Base-by-base conservation (phyloP, 2,113 vertebrate genomes). In the Pandion haliaetus region DNA sequence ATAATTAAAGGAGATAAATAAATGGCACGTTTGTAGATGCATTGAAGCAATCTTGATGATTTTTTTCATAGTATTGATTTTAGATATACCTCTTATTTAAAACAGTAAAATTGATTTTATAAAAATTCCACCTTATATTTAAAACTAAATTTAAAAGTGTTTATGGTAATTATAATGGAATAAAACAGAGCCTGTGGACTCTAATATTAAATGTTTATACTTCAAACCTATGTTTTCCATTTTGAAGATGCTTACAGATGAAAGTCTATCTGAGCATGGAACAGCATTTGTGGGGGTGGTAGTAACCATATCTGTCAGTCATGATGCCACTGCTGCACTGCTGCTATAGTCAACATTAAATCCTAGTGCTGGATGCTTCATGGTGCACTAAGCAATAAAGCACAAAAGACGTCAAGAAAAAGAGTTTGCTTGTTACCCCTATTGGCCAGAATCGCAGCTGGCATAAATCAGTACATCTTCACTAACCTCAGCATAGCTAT, bases 281-380 rank as follows among this genome's bases (percentile, higher is more conserved):
- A 87, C 47, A 95, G 67, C 52, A 93, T 67, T 85, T 86, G 31
- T 77, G 76, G 40, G 44, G 84, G 36, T 91, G 36, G 34, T 29
- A 83, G 85, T 66, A 95, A 93, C 69, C 26, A 26, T 45, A 85
- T 79, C 77, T 97, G 74, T 96, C 84, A 94, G 86, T 92, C 94
- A 95, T 6, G 72, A 93, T 69, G 69, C 66, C 73, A 77, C 63
- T 70, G 59, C 44, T 90, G 83, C 54, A 91, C 69, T 86, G 66
- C 59, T 95, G 66, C 73, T 86, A 31, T 23, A 94, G 54, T 89
- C 77, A 94, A 95, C 73, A 88, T 86, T 67, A 96, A 96, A 97
- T 79, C 38, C 59, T 72, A 85, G 38, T 32, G 66, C 65, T 95
- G 58, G 34, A 59, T 88, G 55, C 32, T 73, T 93, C 82, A 78